A percentile compares a stretch with the other conserved stretches of the same genome.
phyloP scores from a whole-genome alignment of 2,888 invertebrate genomes.

The Xestia xanthographa region DNA sequence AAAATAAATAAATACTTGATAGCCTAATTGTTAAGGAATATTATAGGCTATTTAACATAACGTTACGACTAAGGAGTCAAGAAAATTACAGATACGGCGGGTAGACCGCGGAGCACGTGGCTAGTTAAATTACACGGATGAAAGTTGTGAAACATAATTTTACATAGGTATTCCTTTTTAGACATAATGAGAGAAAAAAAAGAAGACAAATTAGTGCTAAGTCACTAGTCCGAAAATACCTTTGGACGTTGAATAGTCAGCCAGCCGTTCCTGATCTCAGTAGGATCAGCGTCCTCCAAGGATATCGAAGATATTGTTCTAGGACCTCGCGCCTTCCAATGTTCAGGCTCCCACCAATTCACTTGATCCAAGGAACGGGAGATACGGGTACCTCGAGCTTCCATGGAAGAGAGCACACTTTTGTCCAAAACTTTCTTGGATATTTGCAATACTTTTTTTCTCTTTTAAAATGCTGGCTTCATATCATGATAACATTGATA shows the following conservation, averaged over 20 bases:
- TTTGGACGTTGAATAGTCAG: slow-evolving; percentile 79
- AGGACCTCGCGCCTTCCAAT: slow-evolving; percentile 76
- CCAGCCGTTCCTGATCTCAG: slow-evolving; percentile 86
- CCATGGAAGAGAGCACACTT: slow-evolving; percentile 68
- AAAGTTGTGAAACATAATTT: neutral
- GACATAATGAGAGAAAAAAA: neutral
- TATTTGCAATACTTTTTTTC: neutral
- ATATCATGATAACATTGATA: neutral
- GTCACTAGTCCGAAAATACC: slow-evolving; percentile 70
- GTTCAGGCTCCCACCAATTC: slow-evolving; percentile 86
- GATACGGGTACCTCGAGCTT: slow-evolving; percentile 75
- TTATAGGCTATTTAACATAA: neutral
- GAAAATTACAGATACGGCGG: neutral
- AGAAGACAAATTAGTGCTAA: neutral
- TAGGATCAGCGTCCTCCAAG: slow-evolving; percentile 79
- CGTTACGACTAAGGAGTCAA: neutral
- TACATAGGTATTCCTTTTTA: neutral
- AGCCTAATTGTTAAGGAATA: neutral
- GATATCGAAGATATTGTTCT: slow-evolving; percentile 80
- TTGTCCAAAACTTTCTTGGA: neutral
- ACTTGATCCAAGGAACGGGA: slow-evolving; percentile 81
- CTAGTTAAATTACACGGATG: neutral
- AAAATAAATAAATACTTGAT: neutral
- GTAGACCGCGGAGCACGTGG: neutral
- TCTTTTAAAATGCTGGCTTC: neutral